A percentile compares a stretch with the other conserved stretches of the same genome.
These are phyloP conservation scores for Volucella zonaria DNA, from an alignment of 2,888 invertebrate species.

Conservation along the genomic window DNA sequence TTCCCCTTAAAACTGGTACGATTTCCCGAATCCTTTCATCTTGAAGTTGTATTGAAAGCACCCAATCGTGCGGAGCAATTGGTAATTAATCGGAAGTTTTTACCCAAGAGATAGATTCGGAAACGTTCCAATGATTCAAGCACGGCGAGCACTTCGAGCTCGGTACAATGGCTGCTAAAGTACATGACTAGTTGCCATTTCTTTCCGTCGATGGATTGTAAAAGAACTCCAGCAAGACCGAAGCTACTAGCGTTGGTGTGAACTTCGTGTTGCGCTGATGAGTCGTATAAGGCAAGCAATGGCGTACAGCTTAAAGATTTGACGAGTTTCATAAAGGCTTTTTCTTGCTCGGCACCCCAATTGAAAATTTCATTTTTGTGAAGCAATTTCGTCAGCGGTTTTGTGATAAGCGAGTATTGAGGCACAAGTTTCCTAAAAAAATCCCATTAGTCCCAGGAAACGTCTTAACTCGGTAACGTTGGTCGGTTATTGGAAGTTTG, in stretches of 20 bases:
- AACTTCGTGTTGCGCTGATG: slow-evolving; percentile 41
- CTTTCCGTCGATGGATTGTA: slow-evolving; percentile 37
- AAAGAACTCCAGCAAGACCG: slow-evolving; percentile 39
- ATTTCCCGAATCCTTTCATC: too few species aligned
- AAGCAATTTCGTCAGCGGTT: slow-evolving; percentile 17
- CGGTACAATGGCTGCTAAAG: slow-evolving; percentile 68
- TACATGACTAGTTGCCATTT: slow-evolving; percentile 55
- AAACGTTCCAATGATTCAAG: slow-evolving; percentile 78
- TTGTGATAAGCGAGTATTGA: slow-evolving; percentile 45
- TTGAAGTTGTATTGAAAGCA: too few species aligned
- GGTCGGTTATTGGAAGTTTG: slow-evolving; percentile 46
- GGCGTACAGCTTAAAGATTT: neutral
- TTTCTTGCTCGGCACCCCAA: slow-evolving; percentile 30
- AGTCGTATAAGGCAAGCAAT: slow-evolving; percentile 17
- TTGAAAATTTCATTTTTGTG: slow-evolving; percentile 21
- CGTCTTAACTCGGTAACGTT: slow-evolving; percentile 48
- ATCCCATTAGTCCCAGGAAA: slow-evolving; percentile 61
- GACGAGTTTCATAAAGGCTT: slow-evolving; percentile 31
- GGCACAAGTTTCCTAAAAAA: slow-evolving; percentile 62
- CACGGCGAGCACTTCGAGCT: slow-evolving; percentile 78
- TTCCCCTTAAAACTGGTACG: too few species aligned
- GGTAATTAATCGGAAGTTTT: slow-evolving; percentile 56
- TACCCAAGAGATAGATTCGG: slow-evolving; percentile 77
- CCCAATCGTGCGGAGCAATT: slow-evolving; percentile 64
- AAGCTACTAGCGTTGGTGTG: slow-evolving; percentile 43